Evolutionary conservation across 2,888 invertebrate genomes (phyloP).

Genomic region (Drosophila affinis): DNA sequence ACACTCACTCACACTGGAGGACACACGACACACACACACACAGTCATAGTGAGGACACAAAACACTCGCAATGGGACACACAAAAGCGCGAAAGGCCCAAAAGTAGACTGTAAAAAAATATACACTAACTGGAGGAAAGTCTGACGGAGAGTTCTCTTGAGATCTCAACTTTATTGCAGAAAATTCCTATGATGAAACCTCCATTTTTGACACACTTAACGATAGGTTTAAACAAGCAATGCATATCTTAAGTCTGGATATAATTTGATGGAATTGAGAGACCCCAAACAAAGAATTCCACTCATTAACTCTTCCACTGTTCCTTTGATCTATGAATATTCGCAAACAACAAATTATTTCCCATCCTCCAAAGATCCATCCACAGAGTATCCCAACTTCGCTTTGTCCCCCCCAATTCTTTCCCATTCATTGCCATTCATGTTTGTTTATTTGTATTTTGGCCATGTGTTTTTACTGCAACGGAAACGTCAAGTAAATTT

Average conservation of each 20-base stretch:
- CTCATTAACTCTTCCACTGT: background rate
- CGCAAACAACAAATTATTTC: background rate
- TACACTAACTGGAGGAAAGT: background rate
- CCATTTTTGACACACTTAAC: background rate
- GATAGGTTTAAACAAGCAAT: too few species aligned
- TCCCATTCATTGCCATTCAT: constrained; percentile 27
- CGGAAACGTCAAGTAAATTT: constrained; percentile 75
- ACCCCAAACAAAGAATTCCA: background rate
- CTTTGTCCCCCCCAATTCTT: background rate
- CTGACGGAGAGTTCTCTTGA: too few species aligned
- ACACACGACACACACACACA: constrained; percentile 28
- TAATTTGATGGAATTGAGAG: background rate
- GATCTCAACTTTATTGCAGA: too few species aligned
- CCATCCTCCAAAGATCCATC: background rate
- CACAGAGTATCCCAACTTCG: constrained; percentile 25
- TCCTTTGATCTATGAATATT: background rate
- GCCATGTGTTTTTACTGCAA: constrained; percentile 78
- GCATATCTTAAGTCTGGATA: too few species aligned
- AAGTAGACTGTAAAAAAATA: constrained; percentile 50
- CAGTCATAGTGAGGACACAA: constrained; percentile 7
- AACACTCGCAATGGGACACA: constrained; percentile 18
- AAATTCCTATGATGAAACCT: background rate
- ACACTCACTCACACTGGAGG: background rate
- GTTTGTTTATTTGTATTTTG: constrained; percentile 62
- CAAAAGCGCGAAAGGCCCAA: constrained; percentile 51